Base-by-base conservation (phyloP, 2,113 vertebrate genomes). In the Mesembrinibis cayennensis region DNA sequence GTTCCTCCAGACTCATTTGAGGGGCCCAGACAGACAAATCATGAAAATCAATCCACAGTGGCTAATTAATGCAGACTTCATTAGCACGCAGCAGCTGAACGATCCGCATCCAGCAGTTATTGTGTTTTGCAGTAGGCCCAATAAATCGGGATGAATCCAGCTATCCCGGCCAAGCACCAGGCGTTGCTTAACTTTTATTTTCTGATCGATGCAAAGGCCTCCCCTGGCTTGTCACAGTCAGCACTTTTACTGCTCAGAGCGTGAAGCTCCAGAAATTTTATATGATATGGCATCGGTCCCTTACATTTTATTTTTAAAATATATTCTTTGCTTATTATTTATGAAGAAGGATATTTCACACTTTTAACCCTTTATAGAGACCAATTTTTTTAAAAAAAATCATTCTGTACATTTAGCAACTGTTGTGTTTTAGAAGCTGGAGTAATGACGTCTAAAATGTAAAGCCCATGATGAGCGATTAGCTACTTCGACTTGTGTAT, bases 41-140 rank as follows among this genome's bases (percentile, higher is more conserved):
- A 90, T 4, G 58, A 69, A 92, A 92, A 94, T 96, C 90, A 95
- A 95, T 93, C 79, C 95, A 16, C 14, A 32, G 87, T 36, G 40
- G 82, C 82, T 96, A 95, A 97, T 97, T 93, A 97, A 93, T 49
- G 76, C 93, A 90, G 89, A 47, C 66, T 93, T 96, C 92, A 90
- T 96, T 92, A 96, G 91, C 90, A 86, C 52, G 4, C 93, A 22
- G 93, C 44, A 5, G 83, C 79, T 53, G 89, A 96, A 82, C 13
- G 9, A 91, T 47, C 73, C 2, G 4, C 81, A 42, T 10, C 78
- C 87, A 38, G 73, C 11, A 0, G 15, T 67, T 29, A 26, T 19
- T 40, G 73, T 16, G 70, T 53, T 63, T 22, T 4, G 5, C 2
- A 2, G 72, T 11, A 22, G 83, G 83, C 70, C 89, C 65, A n/a